phyloP scores from a whole-genome alignment of 2,113 vertebrate genomes.

The Tetrao urogallus region DNA sequence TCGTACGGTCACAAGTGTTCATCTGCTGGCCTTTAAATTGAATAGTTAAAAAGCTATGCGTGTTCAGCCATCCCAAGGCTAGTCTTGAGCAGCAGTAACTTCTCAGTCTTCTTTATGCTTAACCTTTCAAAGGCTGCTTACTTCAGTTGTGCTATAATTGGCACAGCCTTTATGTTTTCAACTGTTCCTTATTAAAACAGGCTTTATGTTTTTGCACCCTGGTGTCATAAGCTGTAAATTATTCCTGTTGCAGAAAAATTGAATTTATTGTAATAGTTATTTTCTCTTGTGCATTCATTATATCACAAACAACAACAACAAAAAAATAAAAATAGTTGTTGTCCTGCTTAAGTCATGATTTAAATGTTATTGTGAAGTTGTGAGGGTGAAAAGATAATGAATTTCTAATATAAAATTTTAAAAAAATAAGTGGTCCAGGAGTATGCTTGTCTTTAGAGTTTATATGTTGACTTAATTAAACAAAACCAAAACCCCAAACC shows the following conservation, averaged over 20 bases:
- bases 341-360: background rate
- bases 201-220: background rate
- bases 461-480: background rate
- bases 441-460: background rate
- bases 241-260: background rate
- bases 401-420: background rate
- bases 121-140: background rate
- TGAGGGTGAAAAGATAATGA: background rate
- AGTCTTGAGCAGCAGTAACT: background rate
- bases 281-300: background rate
- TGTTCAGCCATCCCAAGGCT: background rate
- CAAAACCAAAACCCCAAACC: background rate
- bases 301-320: background rate
- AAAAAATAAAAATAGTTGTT: background rate
- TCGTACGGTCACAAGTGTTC: background rate
- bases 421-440: background rate
- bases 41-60: background rate
- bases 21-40: background rate
- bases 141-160: background rate
- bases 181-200: background rate
- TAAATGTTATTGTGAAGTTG: background rate
- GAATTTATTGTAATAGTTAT: background rate
- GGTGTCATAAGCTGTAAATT: background rate
- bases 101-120: background rate
- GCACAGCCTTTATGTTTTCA: background rate